These are phyloP conservation scores for Epizoanthus scotinus DNA, from an alignment of 92 coral and sea anemone species.

Conservation along the genomic window DNA sequence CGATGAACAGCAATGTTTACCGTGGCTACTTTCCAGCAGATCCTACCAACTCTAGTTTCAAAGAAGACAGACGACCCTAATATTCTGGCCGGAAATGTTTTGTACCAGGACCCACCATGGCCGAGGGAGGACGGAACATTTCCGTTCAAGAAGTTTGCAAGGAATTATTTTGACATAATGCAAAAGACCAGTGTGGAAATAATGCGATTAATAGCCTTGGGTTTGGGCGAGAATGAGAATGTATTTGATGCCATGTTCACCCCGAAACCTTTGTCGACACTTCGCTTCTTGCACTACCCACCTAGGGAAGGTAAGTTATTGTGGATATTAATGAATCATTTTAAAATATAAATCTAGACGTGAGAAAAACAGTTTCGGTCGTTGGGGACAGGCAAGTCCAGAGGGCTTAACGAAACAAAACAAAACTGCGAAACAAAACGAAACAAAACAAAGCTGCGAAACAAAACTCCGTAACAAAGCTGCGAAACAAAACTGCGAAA, in stretches of 20 bases:
- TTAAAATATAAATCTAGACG: too few species aligned
- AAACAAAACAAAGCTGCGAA: too few species aligned
- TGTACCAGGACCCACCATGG: constrained; percentile 59
- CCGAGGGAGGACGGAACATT: constrained; percentile 52
- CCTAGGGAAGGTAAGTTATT: constrained; percentile 41
- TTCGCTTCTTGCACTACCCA: constrained; percentile 54
- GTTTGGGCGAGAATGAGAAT: constrained; percentile 50
- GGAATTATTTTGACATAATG: constrained; percentile 41
- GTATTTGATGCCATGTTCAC: constrained; percentile 53
- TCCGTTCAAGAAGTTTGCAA: constrained; percentile 32
- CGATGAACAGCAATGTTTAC: constrained; percentile 44
- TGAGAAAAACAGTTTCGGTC: too few species aligned
- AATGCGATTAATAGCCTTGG: constrained; percentile 54
- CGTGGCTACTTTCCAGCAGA: constrained; percentile 57
- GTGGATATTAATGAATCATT: too few species aligned
- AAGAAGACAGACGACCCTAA: constrained; percentile 44
- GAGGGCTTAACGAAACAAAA: too few species aligned
- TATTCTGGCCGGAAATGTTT: constrained; percentile 42
- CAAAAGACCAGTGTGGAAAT: constrained; percentile 46
- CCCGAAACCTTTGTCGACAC: constrained; percentile 53
- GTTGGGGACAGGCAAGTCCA: too few species aligned
- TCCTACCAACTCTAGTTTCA: constrained; percentile 39
- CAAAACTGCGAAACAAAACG: too few species aligned
- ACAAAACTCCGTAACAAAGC: too few species aligned
- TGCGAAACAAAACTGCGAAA: too few species aligned